phyloP scores from a whole-genome alignment of 2,888 invertebrate genomes.

The Eupithecia exiguata region DNA sequence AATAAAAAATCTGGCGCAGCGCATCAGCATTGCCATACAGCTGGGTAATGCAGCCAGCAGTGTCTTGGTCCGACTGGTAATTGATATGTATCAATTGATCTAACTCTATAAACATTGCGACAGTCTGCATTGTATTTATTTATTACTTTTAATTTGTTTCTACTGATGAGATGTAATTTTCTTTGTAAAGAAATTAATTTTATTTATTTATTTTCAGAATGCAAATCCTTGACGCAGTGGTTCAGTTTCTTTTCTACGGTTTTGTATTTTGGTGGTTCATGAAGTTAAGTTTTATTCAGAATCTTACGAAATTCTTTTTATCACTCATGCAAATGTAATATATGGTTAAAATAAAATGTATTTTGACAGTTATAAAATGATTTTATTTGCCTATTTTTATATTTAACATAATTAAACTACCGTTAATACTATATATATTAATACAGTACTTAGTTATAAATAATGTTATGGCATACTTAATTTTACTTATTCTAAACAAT shows the following conservation, averaged over 20 bases:
- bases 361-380: neutral
- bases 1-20: too few relatives aligned
- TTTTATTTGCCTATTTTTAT: neutral
- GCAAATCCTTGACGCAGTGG: constrained; percentile 52
- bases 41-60: too few relatives aligned
- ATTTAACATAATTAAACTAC: neutral
- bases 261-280: constrained; percentile 55
- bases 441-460: neutral
- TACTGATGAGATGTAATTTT: too few relatives aligned
- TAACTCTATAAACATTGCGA: too few relatives aligned
- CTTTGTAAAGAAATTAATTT: too few relatives aligned
- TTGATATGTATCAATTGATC: too few relatives aligned
- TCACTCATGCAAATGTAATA: neutral
- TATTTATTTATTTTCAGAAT: constrained; percentile 54
- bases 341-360: neutral
- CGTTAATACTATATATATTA: neutral
- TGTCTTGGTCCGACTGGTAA: too few relatives aligned
- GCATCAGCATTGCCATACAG: too few relatives aligned
- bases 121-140: too few relatives aligned
- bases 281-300: constrained; percentile 45
- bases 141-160: too few relatives aligned
- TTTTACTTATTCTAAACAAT: too few relatives aligned
- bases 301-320: neutral
- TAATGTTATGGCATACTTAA: neutral
- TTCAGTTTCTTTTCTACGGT: constrained; percentile 53